Percentiles rank a stretch among this genome's conserved stretches.
These are phyloP conservation scores for Hozukius guyotensis DNA, from an alignment of 2,797 vertebrate genomes.

Conservation along the genomic window DNA sequence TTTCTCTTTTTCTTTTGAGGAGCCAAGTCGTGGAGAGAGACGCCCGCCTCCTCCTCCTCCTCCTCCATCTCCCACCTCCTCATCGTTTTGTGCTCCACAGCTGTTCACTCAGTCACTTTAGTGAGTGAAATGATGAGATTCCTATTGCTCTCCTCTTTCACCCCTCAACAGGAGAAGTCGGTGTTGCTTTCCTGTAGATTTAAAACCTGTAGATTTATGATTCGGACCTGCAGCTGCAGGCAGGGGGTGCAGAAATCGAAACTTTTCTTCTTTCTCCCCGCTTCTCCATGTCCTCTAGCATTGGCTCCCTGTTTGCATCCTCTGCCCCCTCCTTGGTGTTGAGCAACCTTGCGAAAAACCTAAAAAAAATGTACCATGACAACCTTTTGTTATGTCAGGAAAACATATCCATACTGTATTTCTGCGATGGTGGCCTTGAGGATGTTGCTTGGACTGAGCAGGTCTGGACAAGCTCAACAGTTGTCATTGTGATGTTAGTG, in stretches of 20 bases:
- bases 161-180: conserved; percentile 32
- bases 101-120: conserved; percentile 74
- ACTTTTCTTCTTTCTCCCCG: background rate
- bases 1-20: conserved; percentile 61
- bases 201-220: conserved; percentile 62
- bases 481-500: conserved; percentile 58
- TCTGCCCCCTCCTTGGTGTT: background rate
- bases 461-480: conserved; percentile 52
- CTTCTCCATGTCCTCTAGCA: background rate
- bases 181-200: conserved; percentile 57
- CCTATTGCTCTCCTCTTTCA: conserved; percentile 41
- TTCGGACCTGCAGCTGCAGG: conserved; percentile 41
- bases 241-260: background rate
- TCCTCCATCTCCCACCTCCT: background rate
- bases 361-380: conserved; percentile 2
- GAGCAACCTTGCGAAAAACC: background rate
- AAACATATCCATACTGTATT: conserved; percentile 15
- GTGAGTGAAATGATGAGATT: conserved; percentile 76
- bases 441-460: conserved; percentile 44
- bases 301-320: background rate
- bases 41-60: background rate
- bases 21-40: conserved; percentile 50
- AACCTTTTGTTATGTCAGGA: conserved; percentile 23
- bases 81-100: conserved; percentile 54
- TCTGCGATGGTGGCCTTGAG: conserved; percentile 19